Base-by-base conservation (phyloP, 2,113 vertebrate genomes). In the Nansenia antarctica region DNA sequence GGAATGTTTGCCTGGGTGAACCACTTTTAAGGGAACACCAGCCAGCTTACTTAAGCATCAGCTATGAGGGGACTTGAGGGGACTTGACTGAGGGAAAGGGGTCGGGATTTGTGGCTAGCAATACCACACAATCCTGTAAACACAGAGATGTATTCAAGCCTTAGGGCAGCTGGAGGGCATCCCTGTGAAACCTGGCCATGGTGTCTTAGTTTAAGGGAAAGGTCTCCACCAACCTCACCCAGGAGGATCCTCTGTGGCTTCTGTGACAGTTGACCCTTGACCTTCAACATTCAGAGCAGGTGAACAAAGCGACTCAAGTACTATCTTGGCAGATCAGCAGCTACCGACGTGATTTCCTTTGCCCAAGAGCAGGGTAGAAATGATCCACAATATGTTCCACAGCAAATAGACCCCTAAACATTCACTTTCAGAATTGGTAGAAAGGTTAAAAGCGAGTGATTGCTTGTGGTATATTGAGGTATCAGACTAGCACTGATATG, bases 101-200 rank as follows among this genome's bases (percentile, higher is more conserved):
- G 3, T 27, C 34, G 12, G 57, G 62, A 74, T 62, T 76, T 82
- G 84, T 76, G 77, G 77, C 52, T 62, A 82, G 15, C 20, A 26
- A 74, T 69, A 63, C 62, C 69, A 39, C 69, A 34, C 34, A 70
- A 32, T 65, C 77, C 82, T 70, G 78, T 87, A 86, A 90, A 88
- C 86, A 85, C 69, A 64, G 62, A 75, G 81, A 89, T 89, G 87
- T 87, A 92, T 92, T 92, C 89, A 87, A 78, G 92, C 92, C 90
- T 83, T 69, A 8, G 88, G 91, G 89, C 86, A 69, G 87, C 90
- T 86, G 84, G 73, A 31, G 90, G 91, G 90, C 85, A 14, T 74
- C 76, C 82, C 91, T 90, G 81, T 91, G 90, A 91, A 92, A 86
- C 84, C 80, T 64, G 80, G 84, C 77, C 85, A 75, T 69, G 68